Evolutionary conservation across 2,797 vertebrate species (phyloP), one percentile per base, ranked within the genome.

Genomic region (Sebastes oblongus): DNA sequence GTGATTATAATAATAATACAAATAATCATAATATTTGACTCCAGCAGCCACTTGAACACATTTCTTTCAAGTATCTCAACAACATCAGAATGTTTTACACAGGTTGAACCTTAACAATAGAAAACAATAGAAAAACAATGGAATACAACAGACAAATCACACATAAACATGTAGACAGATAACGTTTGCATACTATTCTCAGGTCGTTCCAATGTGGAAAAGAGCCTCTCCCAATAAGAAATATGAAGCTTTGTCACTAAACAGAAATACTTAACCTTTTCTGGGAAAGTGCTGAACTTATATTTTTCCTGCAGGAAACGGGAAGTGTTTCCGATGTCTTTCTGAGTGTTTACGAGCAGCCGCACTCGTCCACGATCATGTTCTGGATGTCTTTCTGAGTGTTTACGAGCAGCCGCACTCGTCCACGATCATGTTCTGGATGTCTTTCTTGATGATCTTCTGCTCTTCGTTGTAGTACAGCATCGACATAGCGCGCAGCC

Each of bases 371-470:
- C 88, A 99, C 98, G 2, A 99, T 97, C 98, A n/a, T n/a, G n/a
- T n/a, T n/a, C n/a, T n/a, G n/a, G n/a, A n/a, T n/a, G n/a, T n/a
- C n/a, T n/a, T n/a, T n/a, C n/a, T n/a, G n/a, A n/a, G n/a, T n/a
- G n/a, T n/a, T n/a, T n/a, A n/a, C n/a, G n/a, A n/a, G n/a, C n/a
- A n/a, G n/a, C n/a, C n/a, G n/a, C n/a, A n/a, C n/a, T n/a, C n/a
- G n/a, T n/a, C n/a, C n/a, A n/a, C n/a, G n/a, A n/a, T n/a, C n/a
- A 99, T 99, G 87, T 99, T 97, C 90, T 97, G 97, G 81, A 99
- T 97, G 93, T 99, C 98, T 85, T 98, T 99, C 88, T 99, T 99
- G 84, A 99, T 97, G 80, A 99, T 98, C 92, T 98, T 99, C 87
- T 99, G 98, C 84, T 97, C 97, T 22, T 99, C 97, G 0, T 98